A percentile compares a stretch with the other conserved stretches of the same genome.
Conservation (phyloP, 1,140 invertebrate species). For the Apis laboriosa region DNA sequence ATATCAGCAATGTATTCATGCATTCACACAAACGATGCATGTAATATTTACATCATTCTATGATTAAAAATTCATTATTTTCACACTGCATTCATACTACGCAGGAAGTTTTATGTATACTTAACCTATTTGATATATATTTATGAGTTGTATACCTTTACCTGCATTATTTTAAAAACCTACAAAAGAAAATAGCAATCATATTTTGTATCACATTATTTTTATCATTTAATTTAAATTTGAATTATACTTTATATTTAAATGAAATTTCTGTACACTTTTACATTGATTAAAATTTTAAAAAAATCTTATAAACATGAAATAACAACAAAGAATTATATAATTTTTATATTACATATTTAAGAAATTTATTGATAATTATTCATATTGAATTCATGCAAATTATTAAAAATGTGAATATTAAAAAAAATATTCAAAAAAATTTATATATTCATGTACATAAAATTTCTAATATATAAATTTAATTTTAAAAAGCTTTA, state of each 20-base stretch:
- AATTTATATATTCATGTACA: slow-evolving; percentile 7
- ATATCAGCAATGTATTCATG: slow-evolving; percentile 66
- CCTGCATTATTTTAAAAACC: slow-evolving; percentile 44
- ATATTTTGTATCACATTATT: slow-evolving; percentile 30
- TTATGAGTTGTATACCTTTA: slow-evolving; percentile 29
- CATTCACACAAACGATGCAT: slow-evolving; percentile 69
- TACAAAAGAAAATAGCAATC: slow-evolving; percentile 37
- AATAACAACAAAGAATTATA: slow-evolving; percentile 36
- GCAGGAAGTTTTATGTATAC: slow-evolving; percentile 33
- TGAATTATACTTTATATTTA: slow-evolving; percentile 17
- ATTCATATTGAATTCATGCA: slow-evolving; percentile 16
- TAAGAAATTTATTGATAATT: slow-evolving; percentile 9
- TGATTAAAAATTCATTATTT: slow-evolving; percentile 61
- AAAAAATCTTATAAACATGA: slow-evolving; percentile 29
- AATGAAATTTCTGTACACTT: slow-evolving; percentile 45
- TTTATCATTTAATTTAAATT: slow-evolving; percentile 37
- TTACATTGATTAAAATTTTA: slow-evolving; percentile 29
- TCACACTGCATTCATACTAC: slow-evolving; percentile 69
- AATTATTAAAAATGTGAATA: slow-evolving; percentile 6
- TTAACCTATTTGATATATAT: slow-evolving; percentile 60
- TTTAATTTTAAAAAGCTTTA: neutral
- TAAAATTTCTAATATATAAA: slow-evolving; percentile 6
- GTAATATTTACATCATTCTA: slow-evolving; percentile 71
- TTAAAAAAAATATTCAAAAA: neutral
- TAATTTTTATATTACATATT: slow-evolving; percentile 10